Evolutionary conservation across 2,113 vertebrate species (phyloP), one percentile per base, ranked within the genome.

Genomic region (Callospermophilus lateralis): DNA sequence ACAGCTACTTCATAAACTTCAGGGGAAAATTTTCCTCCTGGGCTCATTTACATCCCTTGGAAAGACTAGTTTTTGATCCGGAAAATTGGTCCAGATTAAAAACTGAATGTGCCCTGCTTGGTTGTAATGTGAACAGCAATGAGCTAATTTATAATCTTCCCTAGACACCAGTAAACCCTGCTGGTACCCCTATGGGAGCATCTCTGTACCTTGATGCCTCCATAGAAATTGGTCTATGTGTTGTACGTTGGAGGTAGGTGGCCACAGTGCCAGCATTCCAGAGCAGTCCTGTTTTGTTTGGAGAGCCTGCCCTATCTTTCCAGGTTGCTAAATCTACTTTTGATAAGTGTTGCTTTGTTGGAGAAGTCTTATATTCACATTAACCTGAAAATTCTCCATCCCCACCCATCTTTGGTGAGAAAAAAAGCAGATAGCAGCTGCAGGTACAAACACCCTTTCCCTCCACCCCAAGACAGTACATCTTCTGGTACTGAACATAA

Each of bases 51-150:
- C 94, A 97, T 97, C 98, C 72, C 63, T 94, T 76, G 90, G 95
- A 97, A 96, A 97, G 95, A 85, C 93, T 92, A 86, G 96, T 96
- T 97, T 98, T 97, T 98, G 98, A 98, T 97, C 97, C 16, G 39
- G 97, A 98, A 98, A 98, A 97, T 98, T 95, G 96, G 96, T 97
- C 97, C 95, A 97, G 96, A 98, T 98, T 97, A 97, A 97, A 98
- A 97, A 95, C 80, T 76, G 84, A 95, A 74, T 77, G 85, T 96
- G 92, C 65, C 77, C 86, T 30, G 7, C 94, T 93, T 95, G 87
- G 92, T 96, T 97, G 79, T 94, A 77, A 97, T 95, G 96, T 74
- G 78, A 98, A 92, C 90, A 90, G 93, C 92, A 94, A 83, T 63
- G 55, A 95, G 77, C 90, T 98, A 84, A 97, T 98, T 97, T 98